Conservation (phyloP, 2,797 vertebrate species). For the Sebastes jordani region DNA sequence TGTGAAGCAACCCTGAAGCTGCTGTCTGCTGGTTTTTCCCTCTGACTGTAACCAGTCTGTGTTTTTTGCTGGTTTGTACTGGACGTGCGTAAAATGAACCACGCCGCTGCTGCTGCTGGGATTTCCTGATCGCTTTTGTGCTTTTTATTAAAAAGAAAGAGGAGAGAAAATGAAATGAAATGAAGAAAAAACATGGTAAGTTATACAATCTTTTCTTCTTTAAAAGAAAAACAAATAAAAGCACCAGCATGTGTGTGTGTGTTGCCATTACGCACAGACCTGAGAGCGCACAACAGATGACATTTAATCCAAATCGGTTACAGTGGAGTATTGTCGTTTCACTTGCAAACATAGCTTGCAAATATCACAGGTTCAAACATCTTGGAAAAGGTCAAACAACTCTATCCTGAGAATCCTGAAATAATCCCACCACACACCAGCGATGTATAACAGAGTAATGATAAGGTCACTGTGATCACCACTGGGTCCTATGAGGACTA, state of each 20-base stretch:
- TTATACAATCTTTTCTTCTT: background rate
- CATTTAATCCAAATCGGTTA: background rate
- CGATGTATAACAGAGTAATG: background rate
- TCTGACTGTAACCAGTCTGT: background rate
- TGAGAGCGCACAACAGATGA: background rate
- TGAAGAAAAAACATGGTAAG: conserved; percentile 48
- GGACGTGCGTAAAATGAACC: conserved; percentile 61
- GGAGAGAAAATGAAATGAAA: background rate
- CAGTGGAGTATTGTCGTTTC: background rate
- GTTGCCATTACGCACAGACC: conserved; percentile 57
- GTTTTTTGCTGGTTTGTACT: background rate
- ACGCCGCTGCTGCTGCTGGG: conserved; percentile 22
- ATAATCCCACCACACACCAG: background rate
- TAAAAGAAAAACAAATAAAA: background rate
- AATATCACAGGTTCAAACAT: background rate
- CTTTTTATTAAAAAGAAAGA: background rate
- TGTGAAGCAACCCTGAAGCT: background rate
- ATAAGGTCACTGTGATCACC: conserved; percentile 19
- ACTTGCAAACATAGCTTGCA: background rate
- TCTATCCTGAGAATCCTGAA: background rate
- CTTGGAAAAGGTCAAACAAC: background rate
- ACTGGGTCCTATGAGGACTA: background rate
- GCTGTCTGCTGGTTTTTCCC: background rate
- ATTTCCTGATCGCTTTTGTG: conserved; percentile 15
- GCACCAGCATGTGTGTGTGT: background rate